These are phyloP conservation scores for Phrynosoma platyrhinos DNA, from an alignment of 2,113 vertebrate genomes.

Conservation along the genomic window DNA sequence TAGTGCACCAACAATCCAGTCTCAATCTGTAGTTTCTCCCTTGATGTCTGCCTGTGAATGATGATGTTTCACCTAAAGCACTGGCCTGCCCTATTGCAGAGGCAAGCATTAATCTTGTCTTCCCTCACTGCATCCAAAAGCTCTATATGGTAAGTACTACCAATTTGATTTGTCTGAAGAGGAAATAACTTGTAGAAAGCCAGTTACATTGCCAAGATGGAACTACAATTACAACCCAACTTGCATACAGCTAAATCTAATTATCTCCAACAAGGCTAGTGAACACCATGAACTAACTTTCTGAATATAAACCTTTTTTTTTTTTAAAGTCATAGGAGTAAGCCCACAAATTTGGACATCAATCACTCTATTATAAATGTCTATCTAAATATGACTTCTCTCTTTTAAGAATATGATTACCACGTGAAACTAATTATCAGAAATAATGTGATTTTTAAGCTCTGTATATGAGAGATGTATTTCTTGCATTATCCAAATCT, in stretches of 20 bases:
- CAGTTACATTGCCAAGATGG: not conserved
- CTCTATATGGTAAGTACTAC: not conserved
- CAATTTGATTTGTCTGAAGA: not conserved
- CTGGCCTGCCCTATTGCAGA: not conserved
- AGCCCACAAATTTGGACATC: not conserved
- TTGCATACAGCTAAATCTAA: not conserved
- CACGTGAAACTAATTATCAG: not conserved
- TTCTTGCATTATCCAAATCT: slow-evolving; percentile 26
- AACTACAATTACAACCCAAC: not conserved
- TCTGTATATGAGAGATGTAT: not conserved
- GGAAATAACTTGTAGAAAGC: not conserved
- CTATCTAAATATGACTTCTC: not conserved
- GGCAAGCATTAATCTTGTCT: not conserved
- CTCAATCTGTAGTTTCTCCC: not conserved
- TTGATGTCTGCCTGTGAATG: not conserved
- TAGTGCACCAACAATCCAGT: not conserved
- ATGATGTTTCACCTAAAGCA: not conserved
- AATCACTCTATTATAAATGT: not conserved
- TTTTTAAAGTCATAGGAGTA: slow-evolving; percentile 8
- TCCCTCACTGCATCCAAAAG: not conserved
- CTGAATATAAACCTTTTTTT: slow-evolving; percentile 18
- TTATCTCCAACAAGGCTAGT: not conserved
- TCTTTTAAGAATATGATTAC: slow-evolving; percentile 23
- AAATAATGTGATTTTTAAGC: not conserved
- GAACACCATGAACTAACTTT: not conserved